Percentiles rank a stretch among this genome's conserved stretches.
These are phyloP conservation scores for Novumbra hubbsi DNA, from an alignment of 2,797 vertebrate genomes.

Conservation along the genomic window DNA sequence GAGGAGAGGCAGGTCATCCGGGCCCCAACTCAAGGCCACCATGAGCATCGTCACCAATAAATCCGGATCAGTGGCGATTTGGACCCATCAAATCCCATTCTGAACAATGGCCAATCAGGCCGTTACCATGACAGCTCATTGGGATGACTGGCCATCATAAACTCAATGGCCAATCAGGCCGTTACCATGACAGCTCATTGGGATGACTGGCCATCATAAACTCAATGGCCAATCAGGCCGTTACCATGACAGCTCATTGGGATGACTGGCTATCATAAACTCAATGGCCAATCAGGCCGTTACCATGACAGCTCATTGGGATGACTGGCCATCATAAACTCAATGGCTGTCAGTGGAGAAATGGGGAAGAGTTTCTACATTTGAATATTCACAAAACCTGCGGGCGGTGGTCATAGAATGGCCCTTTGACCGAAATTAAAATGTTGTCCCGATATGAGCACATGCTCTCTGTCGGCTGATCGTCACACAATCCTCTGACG, in stretches of 20 bases:
- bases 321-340: constrained; percentile 38
- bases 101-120: constrained; percentile 57
- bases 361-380: constrained; percentile 7
- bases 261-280: constrained; percentile 44
- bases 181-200: constrained; percentile 54
- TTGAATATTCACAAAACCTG: background rate
- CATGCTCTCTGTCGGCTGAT: background rate
- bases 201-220: constrained; percentile 45
- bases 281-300: constrained; percentile 57
- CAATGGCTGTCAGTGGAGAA: constrained; percentile 17
- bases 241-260: constrained; percentile 54
- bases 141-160: constrained; percentile 42
- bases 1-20: constrained; percentile 26
- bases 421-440: background rate
- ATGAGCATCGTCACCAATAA: constrained; percentile 43
- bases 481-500: background rate
- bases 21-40: constrained; percentile 56
- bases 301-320: constrained; percentile 52
- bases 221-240: constrained; percentile 55
- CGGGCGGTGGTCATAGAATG: background rate
- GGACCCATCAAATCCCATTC: constrained; percentile 60
- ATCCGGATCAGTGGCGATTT: constrained; percentile 49
- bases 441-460: background rate
- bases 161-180: constrained; percentile 37
- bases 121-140: constrained; percentile 54